phyloP scores from a whole-genome alignment of 2,888 invertebrate species.

The Leptopilina myrica region DNA sequence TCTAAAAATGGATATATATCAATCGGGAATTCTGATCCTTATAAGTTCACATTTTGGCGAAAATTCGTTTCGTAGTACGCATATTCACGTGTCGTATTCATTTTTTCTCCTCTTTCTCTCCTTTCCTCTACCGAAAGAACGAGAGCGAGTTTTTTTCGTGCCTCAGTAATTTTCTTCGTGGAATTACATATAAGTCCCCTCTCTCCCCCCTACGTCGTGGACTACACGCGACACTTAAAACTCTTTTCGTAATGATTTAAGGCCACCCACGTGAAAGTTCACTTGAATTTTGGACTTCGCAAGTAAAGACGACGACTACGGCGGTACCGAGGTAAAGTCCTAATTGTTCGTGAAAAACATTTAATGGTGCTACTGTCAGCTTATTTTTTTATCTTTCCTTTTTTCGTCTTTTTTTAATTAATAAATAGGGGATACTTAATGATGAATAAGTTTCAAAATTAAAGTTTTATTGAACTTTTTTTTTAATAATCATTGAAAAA shows the following conservation, averaged over 20 bases:
- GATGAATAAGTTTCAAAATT: too few relatives aligned
- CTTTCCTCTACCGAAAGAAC: background rate
- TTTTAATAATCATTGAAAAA: too few relatives aligned
- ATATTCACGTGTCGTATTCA: constrained; percentile 25
- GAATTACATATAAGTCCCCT: constrained; percentile 17
- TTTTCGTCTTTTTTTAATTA: background rate
- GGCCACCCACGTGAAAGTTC: constrained; percentile 39
- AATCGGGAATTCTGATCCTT: constrained; percentile 34
- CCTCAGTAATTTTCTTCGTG: constrained; percentile 33
- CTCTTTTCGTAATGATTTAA: constrained; percentile 28
- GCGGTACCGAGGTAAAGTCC: background rate
- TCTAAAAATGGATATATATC: background rate
- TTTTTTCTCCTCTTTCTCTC: too few relatives aligned
- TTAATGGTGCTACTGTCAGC: background rate
- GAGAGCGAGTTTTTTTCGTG: constrained; percentile 7
- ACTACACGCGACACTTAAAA: constrained; percentile 30
- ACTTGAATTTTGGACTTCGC: constrained; percentile 30
- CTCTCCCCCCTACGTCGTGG: too few relatives aligned
- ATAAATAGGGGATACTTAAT: background rate
- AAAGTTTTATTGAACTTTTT: too few relatives aligned
- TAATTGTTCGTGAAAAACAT: background rate
- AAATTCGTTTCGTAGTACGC: constrained; percentile 32
- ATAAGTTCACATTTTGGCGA: constrained; percentile 21
- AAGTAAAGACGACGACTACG: background rate
- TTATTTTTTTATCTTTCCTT: too few relatives aligned